Evolutionary conservation across 2,797 vertebrate species (phyloP).

Genomic region (Loriculus beryllinus): DNA sequence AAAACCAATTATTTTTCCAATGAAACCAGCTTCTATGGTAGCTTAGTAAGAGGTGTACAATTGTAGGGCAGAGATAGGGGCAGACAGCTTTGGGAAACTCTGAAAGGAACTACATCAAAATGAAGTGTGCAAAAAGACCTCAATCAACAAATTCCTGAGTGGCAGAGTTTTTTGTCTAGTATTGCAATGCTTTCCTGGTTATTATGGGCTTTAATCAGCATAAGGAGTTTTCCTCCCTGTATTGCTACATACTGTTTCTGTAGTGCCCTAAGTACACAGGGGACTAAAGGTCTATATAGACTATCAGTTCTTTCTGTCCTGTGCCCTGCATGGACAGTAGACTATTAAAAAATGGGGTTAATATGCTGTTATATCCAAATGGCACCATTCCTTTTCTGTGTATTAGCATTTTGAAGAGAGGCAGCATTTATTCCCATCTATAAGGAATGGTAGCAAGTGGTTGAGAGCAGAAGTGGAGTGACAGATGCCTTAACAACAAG

Average conservation of each 20-base stretch:
- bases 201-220: background rate
- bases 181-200: background rate
- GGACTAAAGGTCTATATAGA: background rate
- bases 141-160: background rate
- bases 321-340: background rate
- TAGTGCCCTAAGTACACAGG: background rate
- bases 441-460: background rate
- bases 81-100: background rate
- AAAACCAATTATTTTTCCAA: background rate
- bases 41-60: background rate
- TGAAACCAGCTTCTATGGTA: background rate
- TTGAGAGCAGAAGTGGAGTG: background rate
- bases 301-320: background rate
- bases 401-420: background rate
- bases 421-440: background rate
- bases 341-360: background rate
- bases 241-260: background rate
- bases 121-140: background rate
- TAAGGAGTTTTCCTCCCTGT: background rate
- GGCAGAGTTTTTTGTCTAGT: background rate
- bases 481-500: background rate
- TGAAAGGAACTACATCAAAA: background rate
- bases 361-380: background rate
- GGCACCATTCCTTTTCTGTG: background rate
- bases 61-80: background rate